A percentile compares a stretch with the other conserved stretches of the same genome.
Conservation (phyloP, 2,888 invertebrate species). For the Synanthedon myopaeformis region DNA sequence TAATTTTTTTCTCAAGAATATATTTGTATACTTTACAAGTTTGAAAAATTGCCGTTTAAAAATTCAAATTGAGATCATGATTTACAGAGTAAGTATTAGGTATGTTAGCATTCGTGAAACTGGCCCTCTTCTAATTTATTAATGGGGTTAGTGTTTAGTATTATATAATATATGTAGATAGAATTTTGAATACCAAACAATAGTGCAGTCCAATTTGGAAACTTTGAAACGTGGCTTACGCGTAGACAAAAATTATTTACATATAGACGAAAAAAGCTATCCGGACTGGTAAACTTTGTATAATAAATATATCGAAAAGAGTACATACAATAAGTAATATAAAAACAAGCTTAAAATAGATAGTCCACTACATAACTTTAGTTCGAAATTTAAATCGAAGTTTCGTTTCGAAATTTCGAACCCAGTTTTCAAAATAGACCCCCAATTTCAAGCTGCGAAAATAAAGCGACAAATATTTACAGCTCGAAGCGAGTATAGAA, state of each 20-base stretch:
- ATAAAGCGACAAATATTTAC: conserved; percentile 34
- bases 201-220: conserved; percentile 21
- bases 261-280: conserved; percentile 25
- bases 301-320: conserved; percentile 40
- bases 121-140: too few relatives aligned
- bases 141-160: conserved; percentile 8
- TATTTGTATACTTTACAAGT: background rate
- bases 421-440: too few relatives aligned
- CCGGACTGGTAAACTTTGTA: conserved; percentile 5
- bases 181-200: conserved; percentile 18
- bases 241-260: conserved; percentile 42
- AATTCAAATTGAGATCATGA: too few relatives aligned
- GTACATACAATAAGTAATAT: conserved; percentile 10
- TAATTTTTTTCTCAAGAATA: background rate
- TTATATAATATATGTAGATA: conserved; percentile 6
- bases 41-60: too few relatives aligned
- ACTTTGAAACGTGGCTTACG: conserved; percentile 44
- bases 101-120: too few relatives aligned
- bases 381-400: too few relatives aligned
- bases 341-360: conserved; percentile 25
- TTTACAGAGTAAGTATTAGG: too few relatives aligned
- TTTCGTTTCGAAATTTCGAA: too few relatives aligned
- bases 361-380: too few relatives aligned
- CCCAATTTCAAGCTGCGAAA: conserved; percentile 19
- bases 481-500: conserved; percentile 32